Evolutionary conservation across 1,140 invertebrate genomes (phyloP).

Genomic region (Drosophila kepulauana): DNA sequence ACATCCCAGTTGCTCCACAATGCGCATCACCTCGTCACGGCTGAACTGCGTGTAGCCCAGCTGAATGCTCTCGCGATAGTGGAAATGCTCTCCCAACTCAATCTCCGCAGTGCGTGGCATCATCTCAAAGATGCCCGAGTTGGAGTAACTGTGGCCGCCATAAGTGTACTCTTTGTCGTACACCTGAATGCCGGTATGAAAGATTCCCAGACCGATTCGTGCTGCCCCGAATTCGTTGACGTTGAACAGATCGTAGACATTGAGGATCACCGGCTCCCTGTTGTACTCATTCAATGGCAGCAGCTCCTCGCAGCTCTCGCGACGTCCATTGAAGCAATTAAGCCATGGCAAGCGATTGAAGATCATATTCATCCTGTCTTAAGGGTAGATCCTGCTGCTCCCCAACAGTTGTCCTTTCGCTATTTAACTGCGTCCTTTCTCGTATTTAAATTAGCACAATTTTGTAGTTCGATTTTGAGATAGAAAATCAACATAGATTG

Average conservation of each 20-base stretch:
- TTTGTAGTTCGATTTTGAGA: conserved; percentile 27
- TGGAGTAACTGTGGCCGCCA: conserved; percentile 94
- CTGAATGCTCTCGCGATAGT: conserved; percentile 97
- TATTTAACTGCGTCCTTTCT: not conserved
- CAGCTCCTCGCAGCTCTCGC: conserved; percentile 34
- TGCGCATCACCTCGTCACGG: conserved; percentile 94
- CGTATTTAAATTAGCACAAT: conserved; percentile 2
- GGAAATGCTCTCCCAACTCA: conserved; percentile 97
- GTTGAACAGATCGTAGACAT: conserved; percentile 60
- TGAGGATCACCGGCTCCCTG: conserved; percentile 59
- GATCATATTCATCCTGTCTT: conserved; percentile 25
- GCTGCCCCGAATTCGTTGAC: conserved; percentile 93
- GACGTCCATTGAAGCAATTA: conserved; percentile 22
- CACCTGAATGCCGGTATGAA: conserved; percentile 98
- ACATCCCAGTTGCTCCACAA: conserved; percentile 96
- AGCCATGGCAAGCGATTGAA: conserved; percentile 32
- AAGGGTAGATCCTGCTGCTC: not conserved
- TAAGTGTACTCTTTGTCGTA: conserved; percentile 98
- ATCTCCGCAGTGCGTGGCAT: conserved; percentile 93
- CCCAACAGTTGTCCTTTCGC: not conserved
- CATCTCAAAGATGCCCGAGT: conserved; percentile 97
- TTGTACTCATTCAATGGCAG: not conserved
- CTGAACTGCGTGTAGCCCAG: conserved; percentile 98
- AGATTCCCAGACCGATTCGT: conserved; percentile 95
- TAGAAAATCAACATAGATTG: conserved; percentile 24